Percentiles rank a stretch among this genome's conserved stretches.
phyloP scores from a whole-genome alignment of 2,797 vertebrate genomes.

The Linurgus olivaceus region DNA sequence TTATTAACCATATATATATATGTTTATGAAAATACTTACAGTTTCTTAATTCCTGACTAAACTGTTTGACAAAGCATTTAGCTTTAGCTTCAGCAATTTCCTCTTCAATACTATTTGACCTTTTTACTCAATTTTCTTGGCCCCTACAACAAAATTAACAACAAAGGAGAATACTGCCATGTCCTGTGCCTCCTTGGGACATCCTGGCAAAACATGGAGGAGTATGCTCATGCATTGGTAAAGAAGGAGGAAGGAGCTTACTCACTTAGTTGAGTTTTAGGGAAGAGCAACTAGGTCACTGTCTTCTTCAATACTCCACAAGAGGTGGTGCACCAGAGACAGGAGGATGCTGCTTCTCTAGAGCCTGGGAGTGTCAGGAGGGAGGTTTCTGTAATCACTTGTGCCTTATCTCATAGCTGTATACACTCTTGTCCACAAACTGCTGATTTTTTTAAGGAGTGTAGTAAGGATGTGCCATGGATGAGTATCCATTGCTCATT shows the following conservation, averaged over 20 bases:
- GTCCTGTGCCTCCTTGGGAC: background rate
- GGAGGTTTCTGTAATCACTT: background rate
- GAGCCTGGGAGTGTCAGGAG: background rate
- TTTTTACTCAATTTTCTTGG: background rate
- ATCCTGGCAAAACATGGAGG: background rate
- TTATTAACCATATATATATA: background rate
- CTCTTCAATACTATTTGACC: background rate
- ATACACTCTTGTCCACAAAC: background rate
- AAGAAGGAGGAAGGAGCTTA: background rate
- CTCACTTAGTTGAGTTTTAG: background rate
- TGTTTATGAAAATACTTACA: background rate
- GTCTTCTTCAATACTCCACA: background rate
- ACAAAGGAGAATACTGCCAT: background rate
- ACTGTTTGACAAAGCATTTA: background rate
- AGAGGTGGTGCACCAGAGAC: background rate
- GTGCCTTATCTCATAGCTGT: background rate
- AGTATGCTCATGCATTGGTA: background rate
- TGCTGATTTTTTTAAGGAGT: background rate
- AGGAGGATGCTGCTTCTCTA: background rate
- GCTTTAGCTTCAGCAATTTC: background rate
- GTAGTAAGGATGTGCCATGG: background rate
- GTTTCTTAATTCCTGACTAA: background rate
- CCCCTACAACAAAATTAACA: background rate
- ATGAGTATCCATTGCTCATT: background rate
- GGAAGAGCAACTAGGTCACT: background rate